Percentiles rank a stretch among this genome's conserved stretches.
These are phyloP conservation scores for Adelosebastes latens DNA, from an alignment of 2,797 vertebrate species.

Conservation along the genomic window DNA sequence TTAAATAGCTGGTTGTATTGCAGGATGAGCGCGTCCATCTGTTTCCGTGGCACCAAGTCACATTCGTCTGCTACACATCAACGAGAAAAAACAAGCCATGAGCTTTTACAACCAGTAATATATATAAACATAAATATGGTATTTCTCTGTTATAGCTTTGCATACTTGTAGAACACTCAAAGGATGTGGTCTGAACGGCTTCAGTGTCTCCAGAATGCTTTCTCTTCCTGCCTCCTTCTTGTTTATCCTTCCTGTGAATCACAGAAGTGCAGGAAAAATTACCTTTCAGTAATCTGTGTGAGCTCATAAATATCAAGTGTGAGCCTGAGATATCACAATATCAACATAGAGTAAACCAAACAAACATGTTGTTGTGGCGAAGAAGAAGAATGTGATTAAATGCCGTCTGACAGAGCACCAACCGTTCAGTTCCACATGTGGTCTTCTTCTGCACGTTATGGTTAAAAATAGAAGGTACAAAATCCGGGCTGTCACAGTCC, in stretches of 20 bases:
- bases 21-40: not conserved
- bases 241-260: not conserved
- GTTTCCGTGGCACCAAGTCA: not conserved
- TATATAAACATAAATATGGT: not conserved
- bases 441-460: not conserved
- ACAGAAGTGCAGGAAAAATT: not conserved
- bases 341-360: too few relatives aligned
- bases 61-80: not conserved
- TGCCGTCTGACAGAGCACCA: not conserved
- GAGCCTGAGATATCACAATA: too few relatives aligned
- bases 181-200: not conserved
- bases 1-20: not conserved
- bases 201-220: not conserved
- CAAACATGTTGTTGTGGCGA: too few relatives aligned
- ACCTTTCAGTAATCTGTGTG: too few relatives aligned
- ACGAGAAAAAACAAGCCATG: not conserved
- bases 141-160: not conserved
- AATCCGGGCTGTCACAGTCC: not conserved
- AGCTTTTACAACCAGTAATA: too few relatives aligned
- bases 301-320: too few relatives aligned
- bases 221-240: not conserved
- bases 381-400: not conserved
- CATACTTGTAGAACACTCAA: not conserved
- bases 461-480: not conserved
- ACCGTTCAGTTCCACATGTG: not conserved